Base-by-base conservation (phyloP, 1,140 invertebrate species). In the Adelges cooleyi region DNA sequence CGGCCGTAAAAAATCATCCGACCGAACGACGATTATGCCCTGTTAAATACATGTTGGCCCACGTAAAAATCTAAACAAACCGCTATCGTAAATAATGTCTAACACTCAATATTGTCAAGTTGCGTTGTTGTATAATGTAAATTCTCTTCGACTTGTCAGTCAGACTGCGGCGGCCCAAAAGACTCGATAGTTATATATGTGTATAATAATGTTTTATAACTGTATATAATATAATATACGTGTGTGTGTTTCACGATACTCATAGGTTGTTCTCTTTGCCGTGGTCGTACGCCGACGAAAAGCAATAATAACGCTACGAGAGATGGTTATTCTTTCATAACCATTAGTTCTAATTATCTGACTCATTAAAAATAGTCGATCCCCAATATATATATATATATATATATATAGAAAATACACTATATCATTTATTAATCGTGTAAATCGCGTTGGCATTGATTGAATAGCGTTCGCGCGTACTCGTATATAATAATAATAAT, bases 261-360 rank as follows among this genome's bases (percentile, higher is more conserved):
- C 44, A 8, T 33, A 11, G 11, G 29, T 17, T 11, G 15, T 62
- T 48, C 25, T 62, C 56, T 62, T 62, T 62, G 42, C 44, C 46
- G 25, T 46, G 20, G 17, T 42, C 56, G 56, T n/a, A n/a, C 56
- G 23, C 33, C 56, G 25, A 48, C 27, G 27, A 62, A 62, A 62
- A 62, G 44, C 10, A 62, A 48, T 22, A 62, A 62, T 20, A 33
- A 33, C 11, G 11, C 5, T 33, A 11, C 29, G 29, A 11, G 29
- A 11, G 29, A 46, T 48, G 17, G 46, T n/a, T n/a, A n/a, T 48
- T n/a, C 18, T 46, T 62, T 62, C 42, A 62, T 46, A 42, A 42
- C 27, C 56, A 62, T 62, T 62, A 62, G 56, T 62, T 62, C 56
- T 62, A 62, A 62, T 62, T 62, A 62, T 62, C 25, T 48, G 42